A percentile compares a stretch with the other conserved stretches of the same genome.
These are phyloP conservation scores for Nanger granti DNA, from an alignment of 2,113 vertebrate species.

Conservation along the genomic window DNA sequence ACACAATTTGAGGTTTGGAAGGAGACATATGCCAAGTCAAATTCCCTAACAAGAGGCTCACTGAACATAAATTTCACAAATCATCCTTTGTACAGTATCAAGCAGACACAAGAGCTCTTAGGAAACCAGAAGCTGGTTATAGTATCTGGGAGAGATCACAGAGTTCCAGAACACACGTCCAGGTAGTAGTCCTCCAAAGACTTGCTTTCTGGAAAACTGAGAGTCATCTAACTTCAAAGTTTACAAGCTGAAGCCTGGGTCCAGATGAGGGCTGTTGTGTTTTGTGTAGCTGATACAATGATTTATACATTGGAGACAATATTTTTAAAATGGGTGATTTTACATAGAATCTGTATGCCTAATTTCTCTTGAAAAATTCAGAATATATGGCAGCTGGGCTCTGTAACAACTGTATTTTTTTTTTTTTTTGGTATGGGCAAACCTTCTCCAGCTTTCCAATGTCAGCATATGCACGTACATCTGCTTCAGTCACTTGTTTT, in stretches of 20 bases:
- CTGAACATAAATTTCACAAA: conserved; percentile 39
- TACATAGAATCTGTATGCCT: not conserved
- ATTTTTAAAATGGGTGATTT: not conserved
- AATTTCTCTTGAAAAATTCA: not conserved
- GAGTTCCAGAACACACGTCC: not conserved
- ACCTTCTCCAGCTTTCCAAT: not conserved
- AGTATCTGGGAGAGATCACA: not conserved
- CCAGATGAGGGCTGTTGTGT: not conserved
- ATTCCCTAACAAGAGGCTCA: conserved; percentile 15
- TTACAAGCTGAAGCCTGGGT: not conserved
- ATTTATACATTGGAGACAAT: not conserved
- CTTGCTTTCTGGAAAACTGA: not conserved
- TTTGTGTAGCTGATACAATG: not conserved
- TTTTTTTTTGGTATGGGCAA: not conserved
- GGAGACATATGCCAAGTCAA: conserved; percentile 42
- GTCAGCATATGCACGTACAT: not conserved
- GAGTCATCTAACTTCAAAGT: not conserved
- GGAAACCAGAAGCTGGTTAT: not conserved
- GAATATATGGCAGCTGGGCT: not conserved
- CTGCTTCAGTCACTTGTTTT: not conserved
- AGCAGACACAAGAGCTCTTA: not conserved
- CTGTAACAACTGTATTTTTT: not conserved
- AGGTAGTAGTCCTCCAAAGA: not conserved
- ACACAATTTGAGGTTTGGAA: conserved; percentile 42
- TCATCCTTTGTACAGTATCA: not conserved